These are phyloP conservation scores for Xyrauchen texanus DNA, from an alignment of 2,113 vertebrate species.

Conservation along the genomic window DNA sequence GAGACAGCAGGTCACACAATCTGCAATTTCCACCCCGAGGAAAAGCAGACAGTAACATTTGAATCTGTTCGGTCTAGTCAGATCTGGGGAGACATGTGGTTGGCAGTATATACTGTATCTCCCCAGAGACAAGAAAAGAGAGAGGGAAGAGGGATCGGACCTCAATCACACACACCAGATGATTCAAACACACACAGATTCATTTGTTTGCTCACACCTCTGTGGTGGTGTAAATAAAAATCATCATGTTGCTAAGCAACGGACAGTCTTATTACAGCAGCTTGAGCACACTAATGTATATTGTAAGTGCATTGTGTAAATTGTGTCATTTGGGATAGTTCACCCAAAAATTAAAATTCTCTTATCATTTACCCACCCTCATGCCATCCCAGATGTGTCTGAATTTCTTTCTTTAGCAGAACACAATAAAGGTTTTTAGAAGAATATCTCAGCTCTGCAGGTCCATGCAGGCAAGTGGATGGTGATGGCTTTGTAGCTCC, in stretches of 20 bases:
- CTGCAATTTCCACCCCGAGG: too few species aligned
- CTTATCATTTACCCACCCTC: too few species aligned
- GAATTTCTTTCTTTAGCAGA: too few species aligned
- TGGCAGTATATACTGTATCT: slow-evolving; percentile 38
- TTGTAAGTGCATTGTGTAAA: neutral
- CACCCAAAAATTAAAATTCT: too few species aligned
- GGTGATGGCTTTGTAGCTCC: too few species aligned
- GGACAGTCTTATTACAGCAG: slow-evolving; percentile 27
- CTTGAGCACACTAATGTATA: slow-evolving; percentile 9
- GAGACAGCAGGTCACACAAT: too few species aligned
- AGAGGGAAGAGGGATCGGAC: too few species aligned
- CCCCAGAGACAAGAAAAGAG: neutral
- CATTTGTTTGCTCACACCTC: slow-evolving; percentile 18
- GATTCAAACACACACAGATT: slow-evolving; percentile 43
- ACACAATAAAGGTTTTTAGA: too few species aligned
- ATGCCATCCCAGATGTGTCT: too few species aligned
- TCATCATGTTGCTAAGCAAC: slow-evolving; percentile 61
- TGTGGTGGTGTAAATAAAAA: slow-evolving; percentile 61
- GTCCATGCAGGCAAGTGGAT: too few species aligned
- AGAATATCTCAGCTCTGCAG: too few species aligned
- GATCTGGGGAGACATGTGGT: slow-evolving; percentile 25
- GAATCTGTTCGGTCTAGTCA: neutral
- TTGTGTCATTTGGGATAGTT: too few species aligned
- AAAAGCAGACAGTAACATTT: neutral
- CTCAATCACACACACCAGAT: slow-evolving; percentile 39